Conservation (phyloP, 2,797 vertebrate genomes). For the Microctenopoma lineatum region DNA sequence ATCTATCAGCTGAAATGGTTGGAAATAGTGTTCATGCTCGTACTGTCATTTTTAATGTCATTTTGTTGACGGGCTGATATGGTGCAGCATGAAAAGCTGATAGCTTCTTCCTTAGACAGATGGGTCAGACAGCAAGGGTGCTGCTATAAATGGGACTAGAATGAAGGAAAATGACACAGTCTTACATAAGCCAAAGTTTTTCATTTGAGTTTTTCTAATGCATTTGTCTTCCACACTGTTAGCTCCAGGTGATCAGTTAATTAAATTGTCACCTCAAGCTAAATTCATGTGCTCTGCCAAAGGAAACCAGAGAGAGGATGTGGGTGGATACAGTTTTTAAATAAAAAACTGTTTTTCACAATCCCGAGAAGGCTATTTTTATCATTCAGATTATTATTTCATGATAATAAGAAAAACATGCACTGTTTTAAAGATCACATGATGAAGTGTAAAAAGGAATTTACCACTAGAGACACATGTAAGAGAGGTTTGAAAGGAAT, state of each 20-base stretch:
- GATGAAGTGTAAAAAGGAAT: slow-evolving; percentile 32
- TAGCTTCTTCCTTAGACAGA: slow-evolving; percentile 19
- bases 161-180: slow-evolving; percentile 11
- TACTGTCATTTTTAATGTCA: slow-evolving; percentile 7
- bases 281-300: slow-evolving; percentile 29
- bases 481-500: slow-evolving; percentile 25
- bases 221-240: slow-evolving; percentile 9
- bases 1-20: slow-evolving; percentile 25
- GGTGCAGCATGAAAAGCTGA: slow-evolving; percentile 27
- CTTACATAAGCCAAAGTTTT: slow-evolving; percentile 2
- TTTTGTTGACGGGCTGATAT: slow-evolving; percentile 36
- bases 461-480: slow-evolving; percentile 13
- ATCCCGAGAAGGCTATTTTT: slow-evolving; percentile 39
- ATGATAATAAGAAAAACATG: slow-evolving; percentile 31
- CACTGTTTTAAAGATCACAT: slow-evolving; percentile 29
- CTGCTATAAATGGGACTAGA: slow-evolving; percentile 16
- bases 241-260: slow-evolving; percentile 66
- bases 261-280: slow-evolving; percentile 61
- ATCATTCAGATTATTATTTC: slow-evolving; percentile 33
- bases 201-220: slow-evolving; percentile 26
- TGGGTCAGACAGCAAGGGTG: slow-evolving; percentile 3
- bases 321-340: slow-evolving; percentile 34
- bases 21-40: slow-evolving; percentile 12
- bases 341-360: slow-evolving; percentile 39
- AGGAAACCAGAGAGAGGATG: slow-evolving; percentile 25